Evolutionary conservation across 2,113 vertebrate genomes (phyloP).

Genomic region (Ptilorrhoa leucosticta): DNA sequence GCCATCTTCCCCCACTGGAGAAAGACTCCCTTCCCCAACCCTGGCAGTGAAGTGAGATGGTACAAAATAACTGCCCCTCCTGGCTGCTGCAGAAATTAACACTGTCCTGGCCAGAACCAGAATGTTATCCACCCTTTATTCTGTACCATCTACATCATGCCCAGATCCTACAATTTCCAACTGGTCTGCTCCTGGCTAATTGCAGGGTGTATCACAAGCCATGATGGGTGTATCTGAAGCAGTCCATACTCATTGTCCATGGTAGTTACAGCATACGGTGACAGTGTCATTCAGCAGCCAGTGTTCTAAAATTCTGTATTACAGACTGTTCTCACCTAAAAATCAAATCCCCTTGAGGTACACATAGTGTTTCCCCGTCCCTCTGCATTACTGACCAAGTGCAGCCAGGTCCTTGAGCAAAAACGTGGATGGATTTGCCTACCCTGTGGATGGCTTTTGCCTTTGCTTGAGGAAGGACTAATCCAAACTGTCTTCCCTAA

Average conservation of each 20-base stretch:
- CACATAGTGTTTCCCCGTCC: neutral
- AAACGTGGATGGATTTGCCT: neutral
- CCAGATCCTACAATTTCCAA: neutral
- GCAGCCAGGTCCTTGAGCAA: neutral
- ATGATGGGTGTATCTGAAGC: neutral
- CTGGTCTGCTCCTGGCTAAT: rapidly evolving
- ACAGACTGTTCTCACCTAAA: neutral
- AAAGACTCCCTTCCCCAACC: neutral
- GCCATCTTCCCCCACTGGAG: rapidly evolving
- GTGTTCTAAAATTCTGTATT: neutral
- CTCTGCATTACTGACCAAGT: neutral
- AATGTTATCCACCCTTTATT: neutral
- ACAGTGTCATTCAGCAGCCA: neutral
- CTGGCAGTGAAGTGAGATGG: neutral
- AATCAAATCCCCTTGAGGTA: neutral
- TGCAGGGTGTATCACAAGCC: neutral
- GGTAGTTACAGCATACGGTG: neutral
- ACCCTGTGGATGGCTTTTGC: neutral
- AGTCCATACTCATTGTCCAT: neutral
- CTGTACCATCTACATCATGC: neutral
- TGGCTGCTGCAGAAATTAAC: neutral
- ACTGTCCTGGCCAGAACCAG: neutral
- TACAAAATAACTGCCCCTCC: neutral
- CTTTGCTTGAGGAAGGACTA: neutral
- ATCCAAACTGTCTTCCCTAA: neutral